phyloP scores from a whole-genome alignment of 2,888 invertebrate species.

The Plebejus anna region DNA sequence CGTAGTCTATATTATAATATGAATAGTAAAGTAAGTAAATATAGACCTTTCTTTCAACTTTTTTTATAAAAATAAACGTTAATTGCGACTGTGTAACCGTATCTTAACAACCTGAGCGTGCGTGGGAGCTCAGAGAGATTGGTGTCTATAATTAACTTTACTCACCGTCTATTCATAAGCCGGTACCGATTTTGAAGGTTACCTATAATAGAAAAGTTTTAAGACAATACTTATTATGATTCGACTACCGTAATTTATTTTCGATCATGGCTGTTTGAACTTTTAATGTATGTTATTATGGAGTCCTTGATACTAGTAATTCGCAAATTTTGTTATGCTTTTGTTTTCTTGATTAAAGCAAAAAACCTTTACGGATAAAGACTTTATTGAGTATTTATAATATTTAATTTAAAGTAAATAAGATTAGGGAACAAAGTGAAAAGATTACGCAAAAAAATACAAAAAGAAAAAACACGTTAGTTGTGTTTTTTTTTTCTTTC shows the following conservation, averaged over 20 bases:
- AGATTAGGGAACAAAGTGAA: too few relatives aligned
- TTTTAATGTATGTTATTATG: background rate
- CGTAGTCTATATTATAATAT: too few relatives aligned
- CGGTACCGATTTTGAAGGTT: conserved; percentile 17
- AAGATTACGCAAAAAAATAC: too few relatives aligned
- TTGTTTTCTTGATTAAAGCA: too few relatives aligned
- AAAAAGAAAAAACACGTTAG: too few relatives aligned
- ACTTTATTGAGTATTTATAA: too few relatives aligned
- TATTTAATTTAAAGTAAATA: too few relatives aligned
- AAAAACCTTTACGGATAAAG: too few relatives aligned
- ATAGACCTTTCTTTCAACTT: too few relatives aligned
- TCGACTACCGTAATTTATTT: conserved; percentile 14
- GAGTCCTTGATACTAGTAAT: background rate
- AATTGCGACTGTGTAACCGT: conserved; percentile 27
- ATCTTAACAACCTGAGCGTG: conserved; percentile 32
- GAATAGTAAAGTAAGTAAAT: too few relatives aligned
- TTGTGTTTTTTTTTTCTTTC: too few relatives aligned
- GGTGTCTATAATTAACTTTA: conserved; percentile 37
- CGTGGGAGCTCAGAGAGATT: conserved; percentile 37
- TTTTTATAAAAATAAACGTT: too few relatives aligned
- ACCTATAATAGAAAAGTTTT: conserved; percentile 10
- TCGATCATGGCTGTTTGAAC: conserved; percentile 12
- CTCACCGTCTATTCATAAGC: conserved; percentile 34
- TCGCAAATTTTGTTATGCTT: background rate
- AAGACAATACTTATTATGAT: conserved; percentile 5